Base-by-base conservation (phyloP, 2,888 invertebrate genomes). In the Flexamia atlantica region DNA sequence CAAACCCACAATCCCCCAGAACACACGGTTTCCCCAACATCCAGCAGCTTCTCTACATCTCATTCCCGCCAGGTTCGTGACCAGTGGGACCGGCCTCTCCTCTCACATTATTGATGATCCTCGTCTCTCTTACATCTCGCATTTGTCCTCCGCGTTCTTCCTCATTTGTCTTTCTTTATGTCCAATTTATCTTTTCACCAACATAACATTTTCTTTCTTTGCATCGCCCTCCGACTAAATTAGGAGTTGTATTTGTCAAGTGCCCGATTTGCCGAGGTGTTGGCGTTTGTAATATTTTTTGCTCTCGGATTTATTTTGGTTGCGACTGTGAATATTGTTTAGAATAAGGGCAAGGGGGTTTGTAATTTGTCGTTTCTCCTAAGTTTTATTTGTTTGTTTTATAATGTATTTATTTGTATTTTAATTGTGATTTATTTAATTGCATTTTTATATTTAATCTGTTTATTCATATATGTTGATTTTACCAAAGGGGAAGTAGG, bases 81-180 rank as follows among this genome's bases (percentile, higher is more conserved):
- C 64, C 64, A 64, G 7, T 28, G 28, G 3, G 9, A 2, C 14
- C 28, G 1, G 28, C 30, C 72, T 68, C 72, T 40, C 68, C 28
- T 30, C 72, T 40, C 72, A 72, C 72, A 50, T 76, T 76, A 76
- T 76, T 76, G 76, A 76, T 76, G 76, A 28, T 14, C 50, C 72
- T 76, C 10, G 28, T 50, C 76, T 28, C 40, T 50, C 50, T 50
- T 76, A 76, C 76, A 76, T 50, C 42, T 10, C 76, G 40, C 76
- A 76, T 76, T 76, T 50, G 76, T 76, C 76, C 40, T 50, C 50
- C 42, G 10, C 46, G 28, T 50, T 40, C 42, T 76, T 76, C 76
- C 76, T 76, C 76, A 50, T 76, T 76, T 76, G 76, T 76, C 76
- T 76, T 76, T 76, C 72, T 76, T 76, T 50, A 46, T 76, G 46